Conservation (phyloP, 2,888 invertebrate genomes). For the Meandrusa payeni region DNA sequence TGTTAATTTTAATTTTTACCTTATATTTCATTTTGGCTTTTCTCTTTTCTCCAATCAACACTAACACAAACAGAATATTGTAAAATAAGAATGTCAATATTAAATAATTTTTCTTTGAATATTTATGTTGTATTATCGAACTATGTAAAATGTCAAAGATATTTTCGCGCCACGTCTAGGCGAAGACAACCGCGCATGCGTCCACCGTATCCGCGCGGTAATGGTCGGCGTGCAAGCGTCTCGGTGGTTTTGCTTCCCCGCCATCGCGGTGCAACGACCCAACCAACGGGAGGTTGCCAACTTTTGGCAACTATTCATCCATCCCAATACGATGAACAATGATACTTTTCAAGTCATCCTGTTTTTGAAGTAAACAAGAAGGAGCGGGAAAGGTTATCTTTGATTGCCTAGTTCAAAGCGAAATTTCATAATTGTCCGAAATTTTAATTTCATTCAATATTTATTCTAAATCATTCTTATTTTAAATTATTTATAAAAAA, state of each 20-base stretch:
- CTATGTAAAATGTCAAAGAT: conserved; percentile 5
- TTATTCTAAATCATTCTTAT: too few relatives aligned
- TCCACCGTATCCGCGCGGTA: conserved; percentile 52
- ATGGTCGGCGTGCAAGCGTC: conserved; percentile 54
- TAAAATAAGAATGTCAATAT: conserved; percentile 15
- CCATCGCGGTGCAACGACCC: conserved; percentile 44
- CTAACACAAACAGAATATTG: conserved; percentile 35
- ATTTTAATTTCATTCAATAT: too few relatives aligned
- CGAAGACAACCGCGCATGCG: conserved; percentile 58
- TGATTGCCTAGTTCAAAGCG: too few relatives aligned
- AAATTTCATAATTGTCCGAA: too few relatives aligned
- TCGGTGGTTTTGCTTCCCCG: conserved; percentile 68
- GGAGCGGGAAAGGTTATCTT: too few relatives aligned
- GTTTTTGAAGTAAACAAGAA: conserved; percentile 30
- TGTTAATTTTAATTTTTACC: conserved; percentile 50
- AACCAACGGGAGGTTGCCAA: conserved; percentile 26
- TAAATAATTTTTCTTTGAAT: too few relatives aligned
- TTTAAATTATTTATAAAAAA: too few relatives aligned
- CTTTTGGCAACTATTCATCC: conserved; percentile 14
- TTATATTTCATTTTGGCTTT: conserved; percentile 61
- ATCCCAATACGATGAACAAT: conserved; percentile 9
- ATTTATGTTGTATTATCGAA: too few relatives aligned
- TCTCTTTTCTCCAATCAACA: conserved; percentile 29
- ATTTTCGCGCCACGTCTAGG: conserved; percentile 45
- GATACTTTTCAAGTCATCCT: conserved; percentile 44